A percentile compares a stretch with the other conserved stretches of the same genome.
Conservation (phyloP, 2,888 invertebrate species). For the Smittia aterrima region DNA sequence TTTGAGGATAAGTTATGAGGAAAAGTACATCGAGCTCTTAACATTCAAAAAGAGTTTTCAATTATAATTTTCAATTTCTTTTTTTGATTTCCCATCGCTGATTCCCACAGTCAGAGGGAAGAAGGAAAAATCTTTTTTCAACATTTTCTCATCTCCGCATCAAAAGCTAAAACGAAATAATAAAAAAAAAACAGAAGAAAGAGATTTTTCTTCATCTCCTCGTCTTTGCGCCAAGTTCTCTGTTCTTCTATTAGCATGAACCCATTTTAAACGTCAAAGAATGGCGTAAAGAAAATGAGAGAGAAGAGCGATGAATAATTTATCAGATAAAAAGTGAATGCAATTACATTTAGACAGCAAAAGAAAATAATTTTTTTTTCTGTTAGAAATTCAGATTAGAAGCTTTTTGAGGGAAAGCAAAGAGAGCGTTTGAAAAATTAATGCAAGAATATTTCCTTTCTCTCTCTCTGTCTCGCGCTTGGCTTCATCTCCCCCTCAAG, state of each 20-base stretch:
- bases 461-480: neutral
- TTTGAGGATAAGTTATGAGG: neutral
- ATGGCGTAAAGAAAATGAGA: neutral
- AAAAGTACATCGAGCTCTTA: neutral
- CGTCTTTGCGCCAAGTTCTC: neutral
- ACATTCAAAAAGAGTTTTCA: neutral
- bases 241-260: slow-evolving; percentile 20
- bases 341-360: slow-evolving; percentile 31
- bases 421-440: slow-evolving; percentile 18
- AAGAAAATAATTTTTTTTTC: neutral
- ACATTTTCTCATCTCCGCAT: neutral
- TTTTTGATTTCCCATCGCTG: neutral
- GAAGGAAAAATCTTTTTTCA: neutral
- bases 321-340: slow-evolving; percentile 28
- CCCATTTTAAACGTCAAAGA: slow-evolving; percentile 16
- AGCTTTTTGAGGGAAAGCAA: neutral
- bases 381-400: slow-evolving; percentile 11
- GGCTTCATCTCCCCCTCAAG: neutral
- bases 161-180: neutral
- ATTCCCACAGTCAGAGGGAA: neutral
- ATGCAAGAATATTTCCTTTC: neutral
- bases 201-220: neutral
- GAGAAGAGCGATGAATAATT: slow-evolving; percentile 9
- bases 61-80: neutral
- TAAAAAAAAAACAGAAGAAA: neutral